phyloP scores from a whole-genome alignment of 2,888 invertebrate species.

The Sarcophaga variegata region DNA sequence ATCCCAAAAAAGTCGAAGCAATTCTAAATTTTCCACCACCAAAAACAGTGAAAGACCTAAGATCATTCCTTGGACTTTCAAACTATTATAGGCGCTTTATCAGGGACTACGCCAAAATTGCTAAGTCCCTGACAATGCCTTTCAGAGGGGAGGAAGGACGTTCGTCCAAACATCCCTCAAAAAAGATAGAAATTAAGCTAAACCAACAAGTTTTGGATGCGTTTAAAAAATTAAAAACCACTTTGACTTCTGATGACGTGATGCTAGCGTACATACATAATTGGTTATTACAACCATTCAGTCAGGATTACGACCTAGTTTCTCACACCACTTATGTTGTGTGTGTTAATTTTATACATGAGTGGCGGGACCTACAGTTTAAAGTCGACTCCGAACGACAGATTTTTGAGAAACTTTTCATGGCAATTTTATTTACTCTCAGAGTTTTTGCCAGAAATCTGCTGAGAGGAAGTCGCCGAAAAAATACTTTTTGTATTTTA shows the following conservation, averaged over 20 bases:
- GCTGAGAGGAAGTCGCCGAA: too few species aligned
- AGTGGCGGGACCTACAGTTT: too few species aligned
- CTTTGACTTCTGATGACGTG: conserved; percentile 32
- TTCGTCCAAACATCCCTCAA: conserved; percentile 34
- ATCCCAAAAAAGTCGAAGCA: conserved; percentile 9
- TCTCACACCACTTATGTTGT: too few species aligned
- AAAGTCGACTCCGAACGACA: too few species aligned
- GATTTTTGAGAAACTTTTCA: too few species aligned
- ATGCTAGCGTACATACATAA: too few species aligned
- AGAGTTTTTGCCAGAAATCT: too few species aligned
- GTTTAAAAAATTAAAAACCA: conserved; percentile 39
- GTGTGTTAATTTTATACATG: too few species aligned
- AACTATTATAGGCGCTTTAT: conserved; percentile 25
- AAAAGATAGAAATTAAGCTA: conserved; percentile 21
- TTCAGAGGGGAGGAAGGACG: conserved; percentile 26
- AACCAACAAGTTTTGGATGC: conserved; percentile 27
- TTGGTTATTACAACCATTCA: too few species aligned
- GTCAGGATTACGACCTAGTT: too few species aligned
- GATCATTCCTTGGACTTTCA: conserved; percentile 9
- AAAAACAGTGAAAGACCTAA: not conserved
- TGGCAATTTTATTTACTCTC: too few species aligned
- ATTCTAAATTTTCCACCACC: conserved; percentile 14
- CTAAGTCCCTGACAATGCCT: conserved; percentile 31
- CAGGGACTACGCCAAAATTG: conserved; percentile 41
- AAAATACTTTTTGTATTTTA: too few species aligned